phyloP scores from a whole-genome alignment of 2,888 invertebrate genomes.

The Stomorhina lunata region DNA sequence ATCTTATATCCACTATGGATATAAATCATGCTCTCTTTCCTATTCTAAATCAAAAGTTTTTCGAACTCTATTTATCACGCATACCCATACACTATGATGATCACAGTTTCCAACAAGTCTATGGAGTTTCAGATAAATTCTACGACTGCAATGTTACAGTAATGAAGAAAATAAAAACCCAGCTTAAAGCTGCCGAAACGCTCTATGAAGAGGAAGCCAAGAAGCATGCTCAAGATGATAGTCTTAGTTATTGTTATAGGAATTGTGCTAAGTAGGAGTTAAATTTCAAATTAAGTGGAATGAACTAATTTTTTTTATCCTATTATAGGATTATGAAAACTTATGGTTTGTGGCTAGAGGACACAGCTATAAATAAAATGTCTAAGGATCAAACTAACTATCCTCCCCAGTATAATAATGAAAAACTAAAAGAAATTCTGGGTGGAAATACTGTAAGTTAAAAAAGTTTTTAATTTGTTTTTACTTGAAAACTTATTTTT shows the following conservation, averaged over 20 bases:
- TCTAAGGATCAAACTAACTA: constrained; percentile 80
- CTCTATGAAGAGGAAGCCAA: constrained; percentile 81
- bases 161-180: constrained; percentile 86
- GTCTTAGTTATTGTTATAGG: constrained; percentile 75
- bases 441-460: constrained; percentile 81
- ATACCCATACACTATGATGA: constrained; percentile 79
- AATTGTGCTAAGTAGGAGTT: constrained; percentile 77
- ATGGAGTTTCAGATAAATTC: constrained; percentile 87
- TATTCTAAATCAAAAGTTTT: constrained; percentile 89
- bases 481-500: neutral
- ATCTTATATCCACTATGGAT: constrained; percentile 86
- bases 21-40: constrained; percentile 86
- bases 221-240: constrained; percentile 77
- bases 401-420: constrained; percentile 87
- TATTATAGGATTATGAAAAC: constrained; percentile 82
- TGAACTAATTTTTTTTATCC: neutral
- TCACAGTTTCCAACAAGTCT: constrained; percentile 71
- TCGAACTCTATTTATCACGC: constrained; percentile 85
- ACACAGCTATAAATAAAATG: constrained; percentile 85
- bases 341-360: constrained; percentile 88
- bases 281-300: neutral
- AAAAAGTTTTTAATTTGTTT: neutral
- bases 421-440: constrained; percentile 83
- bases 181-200: constrained; percentile 84
- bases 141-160: constrained; percentile 86